Evolutionary conservation across 2,797 vertebrate species (phyloP).

Genomic region (Brachyrhaphis roseni): DNA sequence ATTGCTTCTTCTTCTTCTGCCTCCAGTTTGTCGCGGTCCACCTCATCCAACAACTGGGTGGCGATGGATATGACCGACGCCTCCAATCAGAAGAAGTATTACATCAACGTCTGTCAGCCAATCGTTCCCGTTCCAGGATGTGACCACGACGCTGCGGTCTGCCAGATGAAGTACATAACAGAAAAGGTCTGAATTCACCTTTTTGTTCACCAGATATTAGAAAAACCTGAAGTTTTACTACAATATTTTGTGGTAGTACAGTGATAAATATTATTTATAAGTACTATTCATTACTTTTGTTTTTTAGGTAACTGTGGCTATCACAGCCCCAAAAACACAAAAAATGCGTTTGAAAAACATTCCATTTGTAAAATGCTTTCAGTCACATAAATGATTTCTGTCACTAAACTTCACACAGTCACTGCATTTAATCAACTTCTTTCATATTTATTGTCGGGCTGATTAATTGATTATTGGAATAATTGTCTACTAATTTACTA

Average conservation of each 20-base stretch:
- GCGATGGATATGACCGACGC: constrained; percentile 78
- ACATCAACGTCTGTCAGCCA: constrained; percentile 92
- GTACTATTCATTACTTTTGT: too few species aligned
- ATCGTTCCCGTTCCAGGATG: constrained; percentile 86
- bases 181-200: constrained; percentile 68
- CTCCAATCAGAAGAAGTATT: constrained; percentile 81
- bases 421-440: too few species aligned
- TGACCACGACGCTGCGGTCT: constrained; percentile 86
- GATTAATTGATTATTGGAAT: too few species aligned
- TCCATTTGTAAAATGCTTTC: too few species aligned
- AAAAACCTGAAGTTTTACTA: background rate
- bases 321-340: too few species aligned
- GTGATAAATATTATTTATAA: too few species aligned
- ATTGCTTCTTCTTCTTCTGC: background rate
- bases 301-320: too few species aligned
- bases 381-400: too few species aligned
- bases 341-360: too few species aligned
- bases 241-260: background rate
- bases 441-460: too few species aligned
- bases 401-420: too few species aligned
- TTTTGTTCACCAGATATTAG: background rate
- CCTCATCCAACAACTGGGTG: constrained; percentile 85
- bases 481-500: too few species aligned
- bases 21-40: constrained; percentile 85
- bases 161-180: constrained; percentile 83